Percentiles rank a stretch among this genome's conserved stretches.
Evolutionary conservation across 2,797 vertebrate genomes (phyloP).

Genomic region (Tenualosa ilisha): DNA sequence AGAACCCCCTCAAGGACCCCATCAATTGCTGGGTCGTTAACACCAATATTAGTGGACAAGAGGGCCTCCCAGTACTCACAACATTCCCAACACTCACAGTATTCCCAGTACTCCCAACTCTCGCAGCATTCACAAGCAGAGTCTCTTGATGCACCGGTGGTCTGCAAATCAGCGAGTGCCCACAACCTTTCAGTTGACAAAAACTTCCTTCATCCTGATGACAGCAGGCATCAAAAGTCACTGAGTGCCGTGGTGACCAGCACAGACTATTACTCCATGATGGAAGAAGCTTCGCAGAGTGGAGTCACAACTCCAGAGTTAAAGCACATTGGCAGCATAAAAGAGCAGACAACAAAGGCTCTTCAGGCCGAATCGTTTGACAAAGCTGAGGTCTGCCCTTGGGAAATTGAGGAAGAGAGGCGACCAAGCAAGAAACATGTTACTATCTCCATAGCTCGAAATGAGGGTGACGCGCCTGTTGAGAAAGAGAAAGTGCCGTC

Average conservation of each 20-base stretch:
- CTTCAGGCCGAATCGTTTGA: constrained; percentile 71
- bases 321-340: constrained; percentile 64
- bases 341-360: constrained; percentile 72
- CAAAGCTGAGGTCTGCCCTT: constrained; percentile 68
- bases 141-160: constrained; percentile 74
- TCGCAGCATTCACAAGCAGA: constrained; percentile 65
- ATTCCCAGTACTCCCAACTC: neutral
- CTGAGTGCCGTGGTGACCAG: constrained; percentile 73
- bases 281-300: constrained; percentile 64
- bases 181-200: constrained; percentile 82
- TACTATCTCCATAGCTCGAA: constrained; percentile 74
- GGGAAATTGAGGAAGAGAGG: constrained; percentile 60
- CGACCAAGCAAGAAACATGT: constrained; percentile 68
- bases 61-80: constrained; percentile 67
- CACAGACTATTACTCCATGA: constrained; percentile 62
- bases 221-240: constrained; percentile 83
- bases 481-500: constrained; percentile 65
- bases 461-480: constrained; percentile 50
- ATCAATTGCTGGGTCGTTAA: constrained; percentile 64
- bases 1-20: constrained; percentile 49
- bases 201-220: constrained; percentile 72
- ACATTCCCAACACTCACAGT: constrained; percentile 7
- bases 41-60: constrained; percentile 62
- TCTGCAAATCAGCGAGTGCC: constrained; percentile 89
- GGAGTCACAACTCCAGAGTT: constrained; percentile 36